phyloP scores from a whole-genome alignment of 2,113 vertebrate species.

The Bufo gargarizans region DNA sequence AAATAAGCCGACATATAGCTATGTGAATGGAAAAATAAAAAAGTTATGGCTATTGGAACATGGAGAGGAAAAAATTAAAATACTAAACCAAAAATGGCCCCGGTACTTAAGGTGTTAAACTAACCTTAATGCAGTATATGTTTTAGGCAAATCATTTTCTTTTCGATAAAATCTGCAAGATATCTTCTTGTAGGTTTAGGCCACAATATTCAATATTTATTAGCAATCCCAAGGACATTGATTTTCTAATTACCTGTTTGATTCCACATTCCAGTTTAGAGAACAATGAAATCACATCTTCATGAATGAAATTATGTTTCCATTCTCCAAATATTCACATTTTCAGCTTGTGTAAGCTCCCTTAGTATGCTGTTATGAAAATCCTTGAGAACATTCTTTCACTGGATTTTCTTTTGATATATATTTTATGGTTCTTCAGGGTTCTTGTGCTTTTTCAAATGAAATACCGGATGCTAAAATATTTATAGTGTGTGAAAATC shows the following conservation, averaged over 20 bases:
- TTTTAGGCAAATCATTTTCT: background rate
- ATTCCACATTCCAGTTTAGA: background rate
- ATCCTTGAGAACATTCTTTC: conserved; percentile 7
- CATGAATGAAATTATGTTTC: background rate
- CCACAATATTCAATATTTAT: background rate
- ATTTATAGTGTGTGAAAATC: conserved; percentile 30
- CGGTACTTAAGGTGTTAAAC: too few relatives aligned
- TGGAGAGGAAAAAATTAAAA: too few relatives aligned
- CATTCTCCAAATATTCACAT: background rate
- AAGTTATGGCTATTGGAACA: too few relatives aligned
- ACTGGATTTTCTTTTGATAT: conserved; percentile 12
- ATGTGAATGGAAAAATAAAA: too few relatives aligned
- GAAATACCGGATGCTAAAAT: conserved; percentile 23
- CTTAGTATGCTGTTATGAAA: background rate
- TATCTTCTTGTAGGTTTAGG: background rate
- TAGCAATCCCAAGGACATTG: background rate
- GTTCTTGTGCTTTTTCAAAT: conserved; percentile 26
- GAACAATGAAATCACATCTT: background rate
- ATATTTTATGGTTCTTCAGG: conserved; percentile 33
- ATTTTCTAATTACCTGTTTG: background rate
- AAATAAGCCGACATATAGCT: too few relatives aligned
- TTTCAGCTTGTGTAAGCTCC: background rate
- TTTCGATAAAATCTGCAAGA: background rate
- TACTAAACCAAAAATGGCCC: too few relatives aligned
- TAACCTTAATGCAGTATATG: background rate